Percentiles rank a stretch among this genome's conserved stretches.
Evolutionary conservation across 2,113 vertebrate genomes (phyloP).

Genomic region (Sceloporus undulatus): DNA sequence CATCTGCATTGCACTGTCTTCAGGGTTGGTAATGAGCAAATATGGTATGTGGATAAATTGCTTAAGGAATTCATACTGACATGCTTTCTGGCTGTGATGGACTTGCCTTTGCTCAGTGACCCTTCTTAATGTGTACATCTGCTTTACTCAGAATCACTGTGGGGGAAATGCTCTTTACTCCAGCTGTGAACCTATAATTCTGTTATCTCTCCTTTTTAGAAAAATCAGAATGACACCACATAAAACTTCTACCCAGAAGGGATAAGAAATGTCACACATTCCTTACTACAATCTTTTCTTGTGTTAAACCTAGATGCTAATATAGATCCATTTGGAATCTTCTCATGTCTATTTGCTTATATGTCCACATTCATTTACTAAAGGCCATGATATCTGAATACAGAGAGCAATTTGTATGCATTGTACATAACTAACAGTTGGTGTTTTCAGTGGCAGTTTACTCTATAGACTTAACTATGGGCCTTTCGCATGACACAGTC

Average conservation of each 20-base stretch:
- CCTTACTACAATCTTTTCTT: not conserved
- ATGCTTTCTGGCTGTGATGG: constrained; percentile 9
- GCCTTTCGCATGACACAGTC: too few relatives aligned
- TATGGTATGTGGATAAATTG: constrained; percentile 1
- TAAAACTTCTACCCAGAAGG: constrained; percentile 15
- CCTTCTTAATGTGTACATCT: not conserved
- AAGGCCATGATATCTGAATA: not conserved
- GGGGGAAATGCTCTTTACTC: constrained; percentile 15
- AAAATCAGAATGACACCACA: not conserved
- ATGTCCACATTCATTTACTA: not conserved
- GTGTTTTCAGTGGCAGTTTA: not conserved
- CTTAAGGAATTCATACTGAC: not conserved
- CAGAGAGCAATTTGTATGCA: not conserved
- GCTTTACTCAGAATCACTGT: not conserved
- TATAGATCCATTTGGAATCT: not conserved
- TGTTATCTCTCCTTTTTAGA: not conserved
- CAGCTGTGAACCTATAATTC: not conserved
- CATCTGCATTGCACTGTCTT: not conserved
- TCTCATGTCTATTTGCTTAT: not conserved
- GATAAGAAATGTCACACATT: not conserved
- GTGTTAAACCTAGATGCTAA: not conserved
- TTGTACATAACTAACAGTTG: not conserved
- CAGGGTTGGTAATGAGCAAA: not conserved
- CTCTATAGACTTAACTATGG: too few relatives aligned
- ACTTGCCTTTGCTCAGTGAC: not conserved